Base-by-base conservation (phyloP, 2,797 vertebrate species). In the Enteromius mattozi region DNA sequence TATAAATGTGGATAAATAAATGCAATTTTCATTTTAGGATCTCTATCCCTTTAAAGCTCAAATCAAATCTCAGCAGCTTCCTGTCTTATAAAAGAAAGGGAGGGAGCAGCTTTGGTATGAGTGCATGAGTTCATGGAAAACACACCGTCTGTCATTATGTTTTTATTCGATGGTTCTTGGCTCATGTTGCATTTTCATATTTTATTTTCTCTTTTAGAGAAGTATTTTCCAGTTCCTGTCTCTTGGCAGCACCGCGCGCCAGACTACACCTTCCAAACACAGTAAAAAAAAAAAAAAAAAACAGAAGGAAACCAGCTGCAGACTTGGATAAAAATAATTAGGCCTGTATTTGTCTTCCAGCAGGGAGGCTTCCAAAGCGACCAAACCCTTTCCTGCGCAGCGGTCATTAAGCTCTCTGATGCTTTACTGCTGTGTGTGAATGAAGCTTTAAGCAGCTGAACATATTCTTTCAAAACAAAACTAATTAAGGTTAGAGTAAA, bases 91-190 rank as follows among this genome's bases (percentile, higher is more conserved):
- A 81, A 49, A 81, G 74, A 37, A 63, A 72, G 33, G 65, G 56
- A 86, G 51, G 16, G 24, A 33, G 9, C 33, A 74, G 61, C 87
- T 89, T 78, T 82, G 84, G 89, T 93, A 91, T 88, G 93, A 94
- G 93, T 88, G 75, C 91, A 94, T 93, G 95, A 95, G 95, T 94
- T 95, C 92, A 96, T 94, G 95, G 96, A 95, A 95, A 96, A 95
- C 89, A 95, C 95, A 93, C 90, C 89, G 91, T 54, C 86, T 92
- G 93, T 94, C 92, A 92, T 94, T 96, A 93, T 93, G 90, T 88
- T 92, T 91, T 93, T 91, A 89, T 92, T 93, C 89, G 88, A 94
- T 92, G 92, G 94, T 96, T 96, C 95, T 96, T 93, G 94, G 93
- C 92, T 91, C 10, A 71, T 1, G 86, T 90, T 92, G 90, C 92